Evolutionary conservation across 23 tunicate genomes (phyloP), one percentile per base, ranked within the genome.

Genomic region (Clavelina lepadiformis): DNA sequence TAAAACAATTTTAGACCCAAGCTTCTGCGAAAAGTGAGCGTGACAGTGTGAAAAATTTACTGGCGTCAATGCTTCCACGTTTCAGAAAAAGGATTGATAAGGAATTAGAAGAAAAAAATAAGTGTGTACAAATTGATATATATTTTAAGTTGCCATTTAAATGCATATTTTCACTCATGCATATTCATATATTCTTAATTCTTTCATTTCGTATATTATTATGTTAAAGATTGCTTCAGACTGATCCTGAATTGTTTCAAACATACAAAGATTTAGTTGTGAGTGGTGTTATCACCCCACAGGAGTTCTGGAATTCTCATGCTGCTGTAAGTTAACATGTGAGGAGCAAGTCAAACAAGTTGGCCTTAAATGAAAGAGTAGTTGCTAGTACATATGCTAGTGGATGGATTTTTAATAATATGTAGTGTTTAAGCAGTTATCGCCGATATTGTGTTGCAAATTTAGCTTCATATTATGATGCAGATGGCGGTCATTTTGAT

Each of bases 241-340:
- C 64, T 27, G 86, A 93, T 35, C 81, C 73, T 32, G 94, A 85
- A 15, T 36, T 93, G 23, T 78, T 93, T 63, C 82, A 93, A 55
- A 73, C 78, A 0, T 93, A 93, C 49, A 93, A 93, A 73, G 87
- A 85, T 57, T 63, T 93, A 1, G 98, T 93, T 28, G 85, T 72
- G 1, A 73, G 66, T 31, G 76, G 74, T 2, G 75, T 76, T 2
- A 73, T 93, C 0, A 63, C 94, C 19, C 88, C 94, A 1, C 88
- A 85, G 46, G 98, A 93, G 34, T 93, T 93, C 60, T 93, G 98
- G 98, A 49, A 59, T 8, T 72, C 98, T 15, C 83, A 79, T 63
- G 46, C 98, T 13, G 63, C 76, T 63, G 83, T 83, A 51, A 49
- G 76, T 8, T 35, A n/a, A n/a, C n/a, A n/a, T n/a, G n/a, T n/a